phyloP scores from a whole-genome alignment of 2,888 invertebrate species.

The Incurvaria masculella region DNA sequence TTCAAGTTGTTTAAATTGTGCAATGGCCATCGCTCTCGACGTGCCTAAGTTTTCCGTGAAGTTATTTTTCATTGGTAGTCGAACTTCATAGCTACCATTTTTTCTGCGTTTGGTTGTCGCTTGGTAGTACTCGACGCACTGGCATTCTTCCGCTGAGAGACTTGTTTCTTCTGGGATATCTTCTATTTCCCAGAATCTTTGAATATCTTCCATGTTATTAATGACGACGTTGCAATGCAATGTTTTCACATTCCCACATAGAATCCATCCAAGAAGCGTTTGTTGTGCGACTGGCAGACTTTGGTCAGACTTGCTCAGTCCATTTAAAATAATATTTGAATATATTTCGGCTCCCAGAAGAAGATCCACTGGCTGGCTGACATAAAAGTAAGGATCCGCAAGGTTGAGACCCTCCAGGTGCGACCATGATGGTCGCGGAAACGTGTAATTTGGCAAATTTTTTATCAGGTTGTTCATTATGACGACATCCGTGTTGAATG shows the following conservation, averaged over 20 bases:
- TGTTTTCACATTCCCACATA: conserved; percentile 9
- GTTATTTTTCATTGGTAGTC: conserved; percentile 12
- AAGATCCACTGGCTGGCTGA: neutral
- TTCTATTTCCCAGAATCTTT: conserved; percentile 8
- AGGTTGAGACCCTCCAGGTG: conserved; percentile 11
- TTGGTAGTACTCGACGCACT: conserved; percentile 9
- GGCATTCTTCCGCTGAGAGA: too few species aligned
- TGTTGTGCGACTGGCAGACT: conserved; percentile 14
- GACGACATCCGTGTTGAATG: conserved; percentile 2
- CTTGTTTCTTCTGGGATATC: too few species aligned
- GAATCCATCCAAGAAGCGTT: too few species aligned
- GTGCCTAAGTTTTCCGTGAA: conserved; percentile 11
- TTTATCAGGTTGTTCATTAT: conserved; percentile 6
- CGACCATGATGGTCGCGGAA: conserved; percentile 12
- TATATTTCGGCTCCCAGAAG: conserved; percentile 14
- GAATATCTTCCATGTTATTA: conserved; percentile 6
- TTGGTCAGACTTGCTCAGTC: conserved; percentile 8
- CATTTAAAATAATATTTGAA: conserved; percentile 5
- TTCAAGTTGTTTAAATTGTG: too few species aligned
- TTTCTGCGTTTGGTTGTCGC: too few species aligned
- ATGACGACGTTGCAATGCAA: conserved; percentile 8
- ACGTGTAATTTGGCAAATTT: conserved; percentile 3
- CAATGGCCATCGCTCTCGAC: conserved; percentile 13
- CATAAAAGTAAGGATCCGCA: conserved; percentile 15
- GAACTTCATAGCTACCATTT: conserved; percentile 12